A percentile compares a stretch with the other conserved stretches of the same genome.
phyloP scores from a whole-genome alignment of 2,888 invertebrate species.

The Calliopum simillimum region DNA sequence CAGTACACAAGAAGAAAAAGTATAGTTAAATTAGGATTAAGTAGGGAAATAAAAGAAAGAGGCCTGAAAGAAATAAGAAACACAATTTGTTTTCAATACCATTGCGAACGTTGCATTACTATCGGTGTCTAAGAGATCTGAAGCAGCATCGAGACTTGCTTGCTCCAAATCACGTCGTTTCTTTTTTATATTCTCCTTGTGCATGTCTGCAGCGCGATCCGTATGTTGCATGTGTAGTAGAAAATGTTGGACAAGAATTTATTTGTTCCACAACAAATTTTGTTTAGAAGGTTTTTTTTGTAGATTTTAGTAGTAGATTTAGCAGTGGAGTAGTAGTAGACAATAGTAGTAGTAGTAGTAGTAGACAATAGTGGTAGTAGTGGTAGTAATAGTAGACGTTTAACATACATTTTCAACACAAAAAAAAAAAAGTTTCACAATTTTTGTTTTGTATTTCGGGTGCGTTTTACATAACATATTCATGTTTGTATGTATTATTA shows the following conservation, averaged over 20 bases:
- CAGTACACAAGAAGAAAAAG: constrained; percentile 11
- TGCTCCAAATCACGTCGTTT: constrained; percentile 88
- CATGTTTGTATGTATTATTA: constrained; percentile 4
- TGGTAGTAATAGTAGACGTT: constrained; percentile 41
- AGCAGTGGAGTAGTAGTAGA: constrained; percentile 39
- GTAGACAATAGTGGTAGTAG: constrained; percentile 49
- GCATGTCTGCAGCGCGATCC: constrained; percentile 76
- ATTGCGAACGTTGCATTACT: constrained; percentile 92
- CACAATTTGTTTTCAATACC: constrained; percentile 72
- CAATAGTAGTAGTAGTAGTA: constrained; percentile 44
- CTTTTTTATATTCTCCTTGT: constrained; percentile 90
- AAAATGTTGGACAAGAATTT: constrained; percentile 68
- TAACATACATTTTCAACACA: constrained; percentile 15
- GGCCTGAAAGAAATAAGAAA: constrained; percentile 1
- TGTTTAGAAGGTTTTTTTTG: constrained; percentile 28
- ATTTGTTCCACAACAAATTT: constrained; percentile 64
- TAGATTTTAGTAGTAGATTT: constrained; percentile 34
- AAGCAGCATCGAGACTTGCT: constrained; percentile 86
- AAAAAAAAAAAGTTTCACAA: constrained; percentile 9
- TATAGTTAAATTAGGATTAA: not conserved
- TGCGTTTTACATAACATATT: constrained; percentile 42
- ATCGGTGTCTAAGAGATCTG: constrained; percentile 88
- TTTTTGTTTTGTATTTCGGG: constrained; percentile 43
- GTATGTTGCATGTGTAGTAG: constrained; percentile 75
- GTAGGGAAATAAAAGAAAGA: constrained; percentile 4